These are phyloP conservation scores for Punctoribates punctum DNA, from an alignment of 2,888 invertebrate genomes.

Conservation along the genomic window DNA sequence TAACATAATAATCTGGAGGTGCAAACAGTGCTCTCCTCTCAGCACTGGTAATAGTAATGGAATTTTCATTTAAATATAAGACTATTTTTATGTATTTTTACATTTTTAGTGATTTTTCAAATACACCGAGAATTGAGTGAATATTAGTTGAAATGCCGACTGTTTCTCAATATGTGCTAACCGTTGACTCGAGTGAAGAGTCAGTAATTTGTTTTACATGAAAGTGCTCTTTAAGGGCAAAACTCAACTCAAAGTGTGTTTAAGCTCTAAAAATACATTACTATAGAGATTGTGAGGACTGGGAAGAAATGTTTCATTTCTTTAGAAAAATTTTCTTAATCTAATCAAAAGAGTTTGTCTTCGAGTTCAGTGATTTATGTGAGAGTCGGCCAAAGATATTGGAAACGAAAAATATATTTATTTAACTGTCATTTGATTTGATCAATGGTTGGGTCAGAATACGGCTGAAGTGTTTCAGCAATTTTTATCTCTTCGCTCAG, in stretches of 20 bases:
- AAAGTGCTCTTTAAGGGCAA: constrained; percentile 24
- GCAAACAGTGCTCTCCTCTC: too few relatives aligned
- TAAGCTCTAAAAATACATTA: not conserved
- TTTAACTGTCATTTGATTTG: not conserved
- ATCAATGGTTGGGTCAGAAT: not conserved
- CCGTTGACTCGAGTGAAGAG: too few relatives aligned
- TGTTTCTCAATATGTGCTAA: too few relatives aligned
- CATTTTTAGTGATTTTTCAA: too few relatives aligned
- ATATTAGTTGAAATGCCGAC: too few relatives aligned
- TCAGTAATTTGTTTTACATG: constrained; percentile 12
- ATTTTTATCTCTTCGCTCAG: not conserved
- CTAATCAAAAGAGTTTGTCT: not conserved
- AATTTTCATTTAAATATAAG: too few relatives aligned
- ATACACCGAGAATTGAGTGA: too few relatives aligned
- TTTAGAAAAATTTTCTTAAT: constrained; percentile 1
- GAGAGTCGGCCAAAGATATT: not conserved
- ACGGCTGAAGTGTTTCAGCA: not conserved
- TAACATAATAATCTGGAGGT: too few relatives aligned
- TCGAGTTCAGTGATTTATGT: not conserved
- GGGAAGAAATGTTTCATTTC: not conserved
- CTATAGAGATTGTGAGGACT: not conserved
- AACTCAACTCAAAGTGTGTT: not conserved
- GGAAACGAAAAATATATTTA: not conserved
- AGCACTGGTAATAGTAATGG: too few relatives aligned
- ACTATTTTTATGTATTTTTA: too few relatives aligned